Evolutionary conservation across 1,140 invertebrate genomes (phyloP).

Genomic region (Tetraneura akinire): DNA sequence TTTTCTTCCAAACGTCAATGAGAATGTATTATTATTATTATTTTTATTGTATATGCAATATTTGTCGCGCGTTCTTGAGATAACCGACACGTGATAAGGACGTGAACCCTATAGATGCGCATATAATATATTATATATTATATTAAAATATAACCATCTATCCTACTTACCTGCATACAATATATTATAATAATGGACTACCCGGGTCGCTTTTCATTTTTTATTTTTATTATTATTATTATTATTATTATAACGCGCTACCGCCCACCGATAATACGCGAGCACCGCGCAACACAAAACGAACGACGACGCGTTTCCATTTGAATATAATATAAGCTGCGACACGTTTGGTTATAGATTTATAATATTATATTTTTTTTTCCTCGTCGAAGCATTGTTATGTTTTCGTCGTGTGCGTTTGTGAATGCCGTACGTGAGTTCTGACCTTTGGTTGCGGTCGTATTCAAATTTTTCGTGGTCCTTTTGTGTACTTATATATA

Average conservation of each 20-base stretch:
- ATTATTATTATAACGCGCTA: neutral
- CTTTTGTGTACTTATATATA: constrained; percentile 23
- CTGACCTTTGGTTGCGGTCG: constrained; percentile 50
- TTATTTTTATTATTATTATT: neutral
- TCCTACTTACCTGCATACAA: neutral
- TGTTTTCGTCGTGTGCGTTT: constrained; percentile 47
- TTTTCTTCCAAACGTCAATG: no score
- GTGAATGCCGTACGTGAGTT: constrained; percentile 38
- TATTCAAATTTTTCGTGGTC: constrained; percentile 51
- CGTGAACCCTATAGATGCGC: no score
- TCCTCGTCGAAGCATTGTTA: constrained; percentile 44
- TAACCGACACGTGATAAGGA: constrained; percentile 33
- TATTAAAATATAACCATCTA: no score
- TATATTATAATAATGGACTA: constrained; percentile 9
- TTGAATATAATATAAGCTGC: constrained; percentile 47
- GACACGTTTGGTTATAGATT: constrained; percentile 30
- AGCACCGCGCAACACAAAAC: neutral
- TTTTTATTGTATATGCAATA: constrained; percentile 25
- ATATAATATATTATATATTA: no score
- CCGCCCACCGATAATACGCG: constrained; percentile 25
- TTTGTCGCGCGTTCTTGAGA: constrained; percentile 23
- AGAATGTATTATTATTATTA: neutral
- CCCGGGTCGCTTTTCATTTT: constrained; percentile 32
- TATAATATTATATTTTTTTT: neutral
- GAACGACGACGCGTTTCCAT: constrained; percentile 24